These are phyloP conservation scores for Condylura cristata DNA, from an alignment of 2,113 vertebrate species.

Conservation along the genomic window DNA sequence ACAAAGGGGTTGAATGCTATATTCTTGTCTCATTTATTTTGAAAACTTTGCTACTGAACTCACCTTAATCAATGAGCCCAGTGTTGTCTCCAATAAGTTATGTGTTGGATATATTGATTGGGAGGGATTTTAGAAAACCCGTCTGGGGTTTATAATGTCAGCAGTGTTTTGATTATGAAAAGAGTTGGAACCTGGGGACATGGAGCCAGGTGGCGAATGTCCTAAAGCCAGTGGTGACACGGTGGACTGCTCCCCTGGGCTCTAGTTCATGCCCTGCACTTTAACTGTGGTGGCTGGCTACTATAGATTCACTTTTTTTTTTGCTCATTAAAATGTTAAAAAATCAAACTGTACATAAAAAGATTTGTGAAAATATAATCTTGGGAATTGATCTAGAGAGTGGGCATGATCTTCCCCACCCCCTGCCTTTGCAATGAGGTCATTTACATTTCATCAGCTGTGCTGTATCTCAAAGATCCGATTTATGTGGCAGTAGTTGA, in stretches of 20 bases:
- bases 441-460: slow-evolving; percentile 82
- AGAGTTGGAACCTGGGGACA: slow-evolving; percentile 82
- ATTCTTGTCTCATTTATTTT: slow-evolving; percentile 93
- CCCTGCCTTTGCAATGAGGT: slow-evolving; percentile 69
- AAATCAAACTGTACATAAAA: slow-evolving; percentile 86
- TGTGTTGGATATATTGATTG: slow-evolving; percentile 93
- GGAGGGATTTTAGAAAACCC: slow-evolving; percentile 90
- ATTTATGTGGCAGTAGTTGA: slow-evolving; percentile 52
- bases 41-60: slow-evolving; percentile 89
- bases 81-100: slow-evolving; percentile 91
- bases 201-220: slow-evolving; percentile 94
- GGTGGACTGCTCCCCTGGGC: slow-evolving; percentile 86
- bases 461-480: background rate
- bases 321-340: slow-evolving; percentile 88
- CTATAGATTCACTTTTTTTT: slow-evolving; percentile 80
- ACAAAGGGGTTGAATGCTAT: slow-evolving; percentile 75
- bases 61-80: slow-evolving; percentile 94
- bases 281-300: slow-evolving; percentile 83
- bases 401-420: slow-evolving; percentile 61
- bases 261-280: slow-evolving; percentile 86
- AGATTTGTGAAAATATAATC: slow-evolving; percentile 85
- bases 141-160: slow-evolving; percentile 94
- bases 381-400: slow-evolving; percentile 84
- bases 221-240: slow-evolving; percentile 91
- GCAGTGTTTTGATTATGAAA: slow-evolving; percentile 88